Conservation (phyloP, 2,113 vertebrate genomes). For the Mustelus asterias region DNA sequence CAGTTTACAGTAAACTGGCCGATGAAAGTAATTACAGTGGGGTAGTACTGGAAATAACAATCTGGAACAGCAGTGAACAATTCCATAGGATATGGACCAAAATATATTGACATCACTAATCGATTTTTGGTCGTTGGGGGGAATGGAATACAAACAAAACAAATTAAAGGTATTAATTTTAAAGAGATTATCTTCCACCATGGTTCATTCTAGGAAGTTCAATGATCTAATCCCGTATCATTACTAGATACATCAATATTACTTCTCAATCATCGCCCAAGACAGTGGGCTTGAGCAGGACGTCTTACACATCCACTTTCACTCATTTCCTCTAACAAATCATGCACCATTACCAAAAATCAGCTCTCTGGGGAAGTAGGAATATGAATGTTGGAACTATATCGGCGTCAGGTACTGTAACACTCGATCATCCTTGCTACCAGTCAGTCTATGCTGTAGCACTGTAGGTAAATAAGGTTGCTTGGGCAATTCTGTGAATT, state of each 20-base stretch:
- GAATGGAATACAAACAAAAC: not conserved
- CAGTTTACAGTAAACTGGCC: not conserved
- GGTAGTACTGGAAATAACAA: not conserved
- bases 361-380: not conserved
- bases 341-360: not conserved
- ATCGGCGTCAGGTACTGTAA: not conserved
- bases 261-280: not conserved
- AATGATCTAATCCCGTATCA: not conserved
- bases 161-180: not conserved
- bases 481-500: constrained; percentile 1
- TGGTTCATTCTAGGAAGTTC: not conserved
- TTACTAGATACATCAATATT: not conserved
- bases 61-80: not conserved
- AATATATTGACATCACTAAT: not conserved
- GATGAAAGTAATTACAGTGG: not conserved
- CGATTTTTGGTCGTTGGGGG: not conserved
- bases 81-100: not conserved
- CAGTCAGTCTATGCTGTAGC: not conserved
- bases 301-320: not conserved
- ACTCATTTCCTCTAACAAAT: not conserved
- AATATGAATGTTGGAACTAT: not conserved
- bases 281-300: not conserved
- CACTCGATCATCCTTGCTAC: not conserved
- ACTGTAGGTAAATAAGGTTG: not conserved
- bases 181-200: not conserved